Base-by-base conservation (phyloP, 2,113 vertebrate species). In the Opisthocomus hoazin region DNA sequence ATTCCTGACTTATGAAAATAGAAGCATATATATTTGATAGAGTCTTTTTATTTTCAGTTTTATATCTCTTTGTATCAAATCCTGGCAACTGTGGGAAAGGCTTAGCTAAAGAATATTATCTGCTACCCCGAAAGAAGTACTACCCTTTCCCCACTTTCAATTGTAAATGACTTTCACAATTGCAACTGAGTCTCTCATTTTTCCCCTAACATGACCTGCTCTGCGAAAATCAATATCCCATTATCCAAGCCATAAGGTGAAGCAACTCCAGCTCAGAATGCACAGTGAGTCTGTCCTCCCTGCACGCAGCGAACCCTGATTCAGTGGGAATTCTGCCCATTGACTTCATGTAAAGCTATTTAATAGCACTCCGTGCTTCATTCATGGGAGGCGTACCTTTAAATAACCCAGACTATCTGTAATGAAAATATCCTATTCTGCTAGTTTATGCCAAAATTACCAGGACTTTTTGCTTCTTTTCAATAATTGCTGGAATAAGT, bases 181-280 rank as follows among this genome's bases (percentile, higher is more conserved):
- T 84, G 80, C 64, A 78, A 51, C 16, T 6, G 76, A 94, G 73
- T 91, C 51, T 70, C 93, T 87, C 73, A 92, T 84, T 95, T 94
- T 94, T 51, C 39, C 80, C 92, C 2, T 1, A 86, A 41, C 69
- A 30, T 68, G 64, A 68, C 60, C 65, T 66, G 27, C 69, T 56
- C 83, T 39, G 84, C 71, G 69, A 81, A 94, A 96, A 96, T 96
- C 95, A 89, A 92, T 95, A 95, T 78, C 91, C 94, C 80, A 89
- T 95, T 92, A 92, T 34, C 89, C 76, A 74, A 84, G 84, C 43
- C 93, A 84, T 48, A 89, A 89, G 84, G 84, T 96, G 87, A 95
- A 87, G 77, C 36, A 79, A 57, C 82, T 82, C 61, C 61, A 63
- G 69, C 71, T 60, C 80, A 63, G 84, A 89, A 87, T 12, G 21